Evolutionary conservation across 2,888 invertebrate genomes (phyloP).

Genomic region (Drosophila vallismaia): DNA sequence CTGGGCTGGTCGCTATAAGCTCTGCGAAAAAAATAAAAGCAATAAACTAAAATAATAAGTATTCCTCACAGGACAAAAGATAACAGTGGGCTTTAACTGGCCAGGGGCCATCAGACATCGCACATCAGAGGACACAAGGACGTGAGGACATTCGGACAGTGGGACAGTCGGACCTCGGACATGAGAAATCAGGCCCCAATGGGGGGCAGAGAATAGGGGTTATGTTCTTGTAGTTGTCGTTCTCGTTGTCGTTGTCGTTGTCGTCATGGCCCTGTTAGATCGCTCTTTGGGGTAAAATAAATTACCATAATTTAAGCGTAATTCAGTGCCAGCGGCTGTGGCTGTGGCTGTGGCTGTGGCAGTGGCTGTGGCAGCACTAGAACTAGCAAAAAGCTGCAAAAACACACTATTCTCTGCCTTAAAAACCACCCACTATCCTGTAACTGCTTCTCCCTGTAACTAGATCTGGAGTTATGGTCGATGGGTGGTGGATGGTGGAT

Average conservation of each 20-base stretch:
- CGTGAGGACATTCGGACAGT: conserved; percentile 26
- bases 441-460: conserved; percentile 8
- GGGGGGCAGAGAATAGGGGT: conserved; percentile 6
- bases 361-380: conserved; percentile 5
- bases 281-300: conserved; percentile 77
- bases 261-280: conserved; percentile 62
- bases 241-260: conserved; percentile 49
- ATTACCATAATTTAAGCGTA: conserved; percentile 79
- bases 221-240: conserved; percentile 13
- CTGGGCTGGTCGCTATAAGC: too few species aligned
- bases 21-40: conserved; percentile 3
- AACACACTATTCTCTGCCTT: conserved; percentile 26
- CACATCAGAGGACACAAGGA: conserved; percentile 18
- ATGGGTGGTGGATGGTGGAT: neutral
- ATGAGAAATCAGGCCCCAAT: conserved; percentile 5
- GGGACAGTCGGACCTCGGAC: conserved; percentile 33
- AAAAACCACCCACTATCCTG: neutral
- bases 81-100: conserved; percentile 23
- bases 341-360: conserved; percentile 25
- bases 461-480: conserved; percentile 15
- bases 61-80: conserved; percentile 11
- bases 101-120: conserved; percentile 47
- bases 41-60: conserved; percentile 3
- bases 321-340: conserved; percentile 67
- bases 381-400: conserved; percentile 30